Conservation (phyloP, 2,888 invertebrate species). For the Meganola albula region DNA sequence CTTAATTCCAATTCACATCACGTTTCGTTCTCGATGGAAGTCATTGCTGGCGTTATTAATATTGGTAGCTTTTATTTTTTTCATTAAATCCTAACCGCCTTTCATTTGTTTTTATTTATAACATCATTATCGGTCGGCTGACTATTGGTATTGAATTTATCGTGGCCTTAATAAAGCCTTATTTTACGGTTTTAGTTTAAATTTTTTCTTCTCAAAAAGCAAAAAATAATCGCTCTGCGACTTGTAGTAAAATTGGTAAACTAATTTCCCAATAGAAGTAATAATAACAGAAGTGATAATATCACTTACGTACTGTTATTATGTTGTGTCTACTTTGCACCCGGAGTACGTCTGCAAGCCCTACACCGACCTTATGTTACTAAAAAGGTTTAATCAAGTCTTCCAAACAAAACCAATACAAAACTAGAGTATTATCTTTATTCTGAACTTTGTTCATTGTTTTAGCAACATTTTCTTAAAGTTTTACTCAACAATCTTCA, state of each 20-base stretch:
- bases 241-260: too few relatives aligned
- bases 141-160: neutral
- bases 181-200: too few relatives aligned
- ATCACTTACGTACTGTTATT: too few relatives aligned
- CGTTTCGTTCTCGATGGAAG: slow-evolving; percentile 57
- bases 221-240: too few relatives aligned
- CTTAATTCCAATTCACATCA: slow-evolving; percentile 48
- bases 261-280: too few relatives aligned
- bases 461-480: slow-evolving; percentile 15
- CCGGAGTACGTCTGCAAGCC: too few relatives aligned
- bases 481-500: slow-evolving; percentile 22
- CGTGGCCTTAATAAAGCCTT: slow-evolving; percentile 1
- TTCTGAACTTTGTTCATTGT: slow-evolving; percentile 21
- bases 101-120: slow-evolving; percentile 38
- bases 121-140: slow-evolving; percentile 5
- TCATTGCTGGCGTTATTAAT: slow-evolving; percentile 72
- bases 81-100: slow-evolving; percentile 47
- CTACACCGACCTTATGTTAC: too few relatives aligned
- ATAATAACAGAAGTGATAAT: too few relatives aligned
- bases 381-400: neutral
- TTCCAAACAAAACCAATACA: neutral
- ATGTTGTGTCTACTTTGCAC: too few relatives aligned
- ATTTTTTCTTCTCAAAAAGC: too few relatives aligned
- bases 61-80: slow-evolving; percentile 52
- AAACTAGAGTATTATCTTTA: slow-evolving; percentile 26